Evolutionary conservation across 2,888 invertebrate genomes (phyloP).

Genomic region (Agrochola litura): DNA sequence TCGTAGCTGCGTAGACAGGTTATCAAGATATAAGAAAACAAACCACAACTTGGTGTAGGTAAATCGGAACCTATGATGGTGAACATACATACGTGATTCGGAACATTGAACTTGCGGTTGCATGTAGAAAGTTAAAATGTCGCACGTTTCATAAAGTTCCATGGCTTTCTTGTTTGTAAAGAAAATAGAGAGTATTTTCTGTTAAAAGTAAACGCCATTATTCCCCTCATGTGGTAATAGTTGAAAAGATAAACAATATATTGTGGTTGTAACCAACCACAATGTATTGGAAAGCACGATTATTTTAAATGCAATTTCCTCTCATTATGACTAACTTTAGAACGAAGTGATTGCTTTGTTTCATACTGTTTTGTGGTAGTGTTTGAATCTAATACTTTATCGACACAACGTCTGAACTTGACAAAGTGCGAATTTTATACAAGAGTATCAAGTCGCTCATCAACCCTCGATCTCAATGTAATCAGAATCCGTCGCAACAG

Average conservation of each 20-base stretch:
- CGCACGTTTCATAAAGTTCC: constrained; percentile 43
- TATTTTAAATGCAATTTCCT: constrained; percentile 10
- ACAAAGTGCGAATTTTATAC: constrained; percentile 66
- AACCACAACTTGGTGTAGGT: constrained; percentile 51
- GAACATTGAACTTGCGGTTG: constrained; percentile 45
- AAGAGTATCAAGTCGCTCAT: constrained; percentile 65
- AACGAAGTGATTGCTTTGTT: constrained; percentile 4
- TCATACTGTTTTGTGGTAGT: not conserved
- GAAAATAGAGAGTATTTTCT: constrained; percentile 44
- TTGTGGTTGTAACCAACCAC: not conserved
- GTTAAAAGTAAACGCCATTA: constrained; percentile 27
- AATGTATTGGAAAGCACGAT: constrained; percentile 20
- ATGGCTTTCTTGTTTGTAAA: constrained; percentile 37
- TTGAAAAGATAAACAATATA: constrained; percentile 1
- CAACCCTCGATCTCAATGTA: constrained; percentile 67
- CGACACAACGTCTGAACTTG: constrained; percentile 22
- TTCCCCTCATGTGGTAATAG: constrained; percentile 18
- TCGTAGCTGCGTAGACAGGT: constrained; percentile 38
- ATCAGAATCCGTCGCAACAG: constrained; percentile 73
- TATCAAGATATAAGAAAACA: constrained; percentile 49
- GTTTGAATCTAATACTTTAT: constrained; percentile 16
- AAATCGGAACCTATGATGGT: constrained; percentile 41
- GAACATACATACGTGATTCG: constrained; percentile 36
- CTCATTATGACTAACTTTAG: constrained; percentile 11
- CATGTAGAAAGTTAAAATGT: constrained; percentile 46